Evolutionary conservation across 2,888 invertebrate genomes (phyloP).

Genomic region (Slavum lentiscoides): DNA sequence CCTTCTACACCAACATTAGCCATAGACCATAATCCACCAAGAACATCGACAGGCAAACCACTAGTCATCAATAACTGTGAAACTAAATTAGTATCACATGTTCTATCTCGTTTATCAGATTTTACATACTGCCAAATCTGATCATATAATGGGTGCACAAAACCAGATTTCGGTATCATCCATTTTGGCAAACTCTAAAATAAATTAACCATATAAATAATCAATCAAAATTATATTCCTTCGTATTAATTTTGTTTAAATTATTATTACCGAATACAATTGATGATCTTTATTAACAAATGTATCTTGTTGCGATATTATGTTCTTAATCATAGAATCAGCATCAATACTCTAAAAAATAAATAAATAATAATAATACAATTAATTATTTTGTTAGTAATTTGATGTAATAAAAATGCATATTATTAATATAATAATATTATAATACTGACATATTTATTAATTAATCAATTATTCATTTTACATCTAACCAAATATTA

Average conservation of each 20-base stretch:
- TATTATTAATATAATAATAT: too few relatives aligned
- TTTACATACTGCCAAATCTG: conserved; percentile 61
- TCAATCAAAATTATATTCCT: neutral
- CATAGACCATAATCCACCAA: conserved; percentile 63
- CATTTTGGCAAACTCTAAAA: conserved; percentile 59
- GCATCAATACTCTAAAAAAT: conserved; percentile 56
- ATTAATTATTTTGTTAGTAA: neutral
- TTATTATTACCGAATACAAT: conserved; percentile 33
- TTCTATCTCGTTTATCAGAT: conserved; percentile 58
- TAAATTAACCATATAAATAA: neutral
- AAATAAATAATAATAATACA: neutral
- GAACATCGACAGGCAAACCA: conserved; percentile 61
- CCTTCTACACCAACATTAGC: conserved; percentile 62
- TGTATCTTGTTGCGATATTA: conserved; percentile 55
- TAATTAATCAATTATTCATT: neutral
- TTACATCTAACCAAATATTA: neutral
- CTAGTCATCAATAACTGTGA: conserved; percentile 61
- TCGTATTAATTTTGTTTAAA: neutral
- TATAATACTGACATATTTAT: neutral
- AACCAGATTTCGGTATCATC: conserved; percentile 61
- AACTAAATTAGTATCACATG: conserved; percentile 57
- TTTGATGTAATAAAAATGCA: neutral
- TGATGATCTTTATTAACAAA: conserved; percentile 37
- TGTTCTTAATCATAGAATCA: conserved; percentile 57
- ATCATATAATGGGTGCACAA: conserved; percentile 60